Evolutionary conservation across 2,113 vertebrate genomes (phyloP), one percentile per base, ranked within the genome.

Genomic region (Dasypus novemcinctus): DNA sequence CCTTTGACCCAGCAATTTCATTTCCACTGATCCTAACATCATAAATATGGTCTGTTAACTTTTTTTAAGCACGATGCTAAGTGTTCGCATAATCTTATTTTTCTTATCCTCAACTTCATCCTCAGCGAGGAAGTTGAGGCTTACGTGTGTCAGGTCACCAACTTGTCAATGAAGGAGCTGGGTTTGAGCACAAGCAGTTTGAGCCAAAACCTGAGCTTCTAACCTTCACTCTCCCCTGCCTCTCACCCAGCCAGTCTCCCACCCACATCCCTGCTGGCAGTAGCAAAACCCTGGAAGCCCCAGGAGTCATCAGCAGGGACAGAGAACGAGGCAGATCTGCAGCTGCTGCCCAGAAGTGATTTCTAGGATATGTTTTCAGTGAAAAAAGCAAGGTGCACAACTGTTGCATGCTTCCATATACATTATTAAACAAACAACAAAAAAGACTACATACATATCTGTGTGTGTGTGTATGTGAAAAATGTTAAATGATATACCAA

Each of bases 231-330:
- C 23, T 5, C 2, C 36, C 66, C n/a, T 5, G 49, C 38, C 79
- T 31, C 69, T 3, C 33, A 17, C 25, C 25, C 11, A 12, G 64
- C 52, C 20, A 5, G 4, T 2, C 1, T 0, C 4, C 57, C 31
- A 4, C n/a, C n/a, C 17, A 23, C 68, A 13, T 31, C 29, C 49
- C 18, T 38, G 17, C 15, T 3, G 4, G 2, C 31, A 33, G 17
- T 54, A 29, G 31, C 29, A 14, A 36, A 7, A 46, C 43, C 31
- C 33, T 17, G 46, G 36, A 33, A n/a, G 15, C 54, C 29, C 74
- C 4, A 2, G 36, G n/a, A 1, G 66, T 33, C 5, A 0, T n/a
- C 41, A 29, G 11, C 1, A 27, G 23, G 33, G 18, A 9, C 15
- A 23, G 38, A 59, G 38, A 41, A n/a, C 1, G 7, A 38, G 49